These are phyloP conservation scores for Chelon labrosus DNA, from an alignment of 2,797 vertebrate genomes.

Conservation along the genomic window DNA sequence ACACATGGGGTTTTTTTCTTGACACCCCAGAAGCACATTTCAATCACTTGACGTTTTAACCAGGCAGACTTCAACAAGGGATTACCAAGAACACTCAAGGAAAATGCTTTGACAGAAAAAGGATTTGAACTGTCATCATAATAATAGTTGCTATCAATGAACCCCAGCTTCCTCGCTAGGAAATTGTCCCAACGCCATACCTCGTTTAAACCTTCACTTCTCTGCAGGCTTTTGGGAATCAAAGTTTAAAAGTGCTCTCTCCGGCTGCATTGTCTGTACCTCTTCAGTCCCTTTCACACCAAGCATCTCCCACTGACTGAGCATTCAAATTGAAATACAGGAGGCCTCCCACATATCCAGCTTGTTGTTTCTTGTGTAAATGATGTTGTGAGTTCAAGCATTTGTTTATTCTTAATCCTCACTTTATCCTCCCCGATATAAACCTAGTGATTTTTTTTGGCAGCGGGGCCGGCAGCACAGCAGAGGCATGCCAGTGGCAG, in stretches of 20 bases:
- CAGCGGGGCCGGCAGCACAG: slow-evolving; percentile 67
- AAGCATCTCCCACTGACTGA: slow-evolving; percentile 59
- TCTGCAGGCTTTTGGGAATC: slow-evolving; percentile 40
- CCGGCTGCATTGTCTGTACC: slow-evolving; percentile 43
- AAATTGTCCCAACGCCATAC: slow-evolving; percentile 20
- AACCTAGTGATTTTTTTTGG: slow-evolving; percentile 76
- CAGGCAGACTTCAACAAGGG: slow-evolving; percentile 17
- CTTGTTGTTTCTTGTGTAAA: slow-evolving; percentile 85
- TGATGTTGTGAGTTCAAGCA: slow-evolving; percentile 83
- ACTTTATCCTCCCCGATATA: slow-evolving; percentile 81
- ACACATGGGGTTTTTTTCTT: not conserved
- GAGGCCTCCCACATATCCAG: slow-evolving; percentile 78
- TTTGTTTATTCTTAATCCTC: slow-evolving; percentile 82
- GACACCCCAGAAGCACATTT: slow-evolving; percentile 32
- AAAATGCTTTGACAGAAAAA: slow-evolving; percentile 7
- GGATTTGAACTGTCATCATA: slow-evolving; percentile 17
- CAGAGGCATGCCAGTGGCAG: slow-evolving; percentile 76
- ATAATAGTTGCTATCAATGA: slow-evolving; percentile 41
- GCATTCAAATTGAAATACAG: slow-evolving; percentile 64
- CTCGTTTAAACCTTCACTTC: slow-evolving; percentile 35
- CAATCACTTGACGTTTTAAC: slow-evolving; percentile 14
- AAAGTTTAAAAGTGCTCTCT: slow-evolving; percentile 36
- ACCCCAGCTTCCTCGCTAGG: slow-evolving; percentile 14
- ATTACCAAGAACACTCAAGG: slow-evolving; percentile 38
- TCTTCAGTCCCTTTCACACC: slow-evolving; percentile 58